Percentiles rank a stretch among this genome's conserved stretches.
phyloP scores from a whole-genome alignment of 2,888 invertebrate genomes.

The Bugulina stolonifera region DNA sequence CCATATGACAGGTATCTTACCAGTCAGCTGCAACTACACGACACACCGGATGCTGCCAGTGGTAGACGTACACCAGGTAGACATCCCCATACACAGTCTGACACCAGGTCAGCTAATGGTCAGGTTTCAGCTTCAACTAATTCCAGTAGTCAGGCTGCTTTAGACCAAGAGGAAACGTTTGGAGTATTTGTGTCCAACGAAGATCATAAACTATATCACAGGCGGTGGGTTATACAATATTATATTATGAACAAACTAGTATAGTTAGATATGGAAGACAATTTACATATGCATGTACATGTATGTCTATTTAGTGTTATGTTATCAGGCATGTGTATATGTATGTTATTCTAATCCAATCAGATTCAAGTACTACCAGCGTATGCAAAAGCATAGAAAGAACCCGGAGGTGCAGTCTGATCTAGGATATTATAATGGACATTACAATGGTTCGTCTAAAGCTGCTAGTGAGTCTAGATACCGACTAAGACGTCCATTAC shows the following conservation, averaged over 20 bases:
- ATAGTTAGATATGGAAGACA: too few relatives aligned
- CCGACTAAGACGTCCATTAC: neutral
- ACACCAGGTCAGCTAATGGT: neutral
- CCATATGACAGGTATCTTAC: constrained; percentile 12
- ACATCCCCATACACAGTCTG: neutral
- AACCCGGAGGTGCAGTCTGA: constrained; percentile 19
- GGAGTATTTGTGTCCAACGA: constrained; percentile 21
- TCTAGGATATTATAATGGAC: constrained; percentile 16
- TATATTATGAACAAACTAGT: too few relatives aligned
- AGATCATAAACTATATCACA: constrained; percentile 24
- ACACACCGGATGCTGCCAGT: neutral
- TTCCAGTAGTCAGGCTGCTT: neutral
- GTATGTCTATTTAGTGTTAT: too few relatives aligned
- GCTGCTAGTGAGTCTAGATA: constrained; percentile 1
- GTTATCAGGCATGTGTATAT: too few relatives aligned
- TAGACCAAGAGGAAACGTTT: constrained; percentile 4
- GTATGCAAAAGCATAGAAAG: constrained; percentile 13
- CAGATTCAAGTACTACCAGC: constrained; percentile 25
- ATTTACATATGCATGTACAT: too few relatives aligned
- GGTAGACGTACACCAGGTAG: neutral
- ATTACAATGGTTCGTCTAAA: neutral
- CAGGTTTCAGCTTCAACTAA: too few relatives aligned
- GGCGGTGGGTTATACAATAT: constrained; percentile 1
- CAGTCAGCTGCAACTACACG: constrained; percentile 7
- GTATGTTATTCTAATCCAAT: too few relatives aligned